Base-by-base conservation (phyloP, 2,888 invertebrate species). In the Eilema caniola region DNA sequence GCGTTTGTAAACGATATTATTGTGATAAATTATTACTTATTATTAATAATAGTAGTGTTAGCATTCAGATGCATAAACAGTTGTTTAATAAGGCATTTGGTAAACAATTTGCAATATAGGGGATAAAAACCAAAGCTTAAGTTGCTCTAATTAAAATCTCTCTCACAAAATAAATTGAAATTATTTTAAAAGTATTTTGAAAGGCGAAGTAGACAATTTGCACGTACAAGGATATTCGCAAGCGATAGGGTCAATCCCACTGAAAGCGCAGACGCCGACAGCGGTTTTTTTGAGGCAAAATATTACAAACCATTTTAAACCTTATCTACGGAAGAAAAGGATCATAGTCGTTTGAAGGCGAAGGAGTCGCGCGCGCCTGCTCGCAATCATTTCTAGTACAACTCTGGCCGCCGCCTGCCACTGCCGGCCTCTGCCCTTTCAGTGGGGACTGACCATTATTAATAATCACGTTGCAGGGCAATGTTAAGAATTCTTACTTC, bases 1-100 rank as follows among this genome's bases (percentile, higher is more conserved):
- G 67, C 60, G 37, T 66, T n/a, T 70, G 56, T 69, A 73, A 73
- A 71, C 65, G 71, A 73, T 72, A 78, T 75, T 71, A 82, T 82
- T 85, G 85, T 86, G 85, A 85, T 84, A 81, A 83, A 74, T 79
- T 75, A 77, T 76, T 79, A 66, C 74, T 67, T 67, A 73, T 72
- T 47, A 73, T 33, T 53, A n/a, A 66, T 72, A 61, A 70, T 23
- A 60, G 59, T 67, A 69, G 64, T 65, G 53, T 64, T 64, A 65
- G 61, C 62, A n/a, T 59, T 62, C 47, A 57, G 61, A 47, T 57
- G 66, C 16, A 20, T 61, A 56, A 69, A 61, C 57, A 31, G 33
- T 66, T 69, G 65, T 41, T 60, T 53, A 24, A 31, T 64, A 62
- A 56, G 53, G 56, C 37, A 16, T 68, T 62, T 70, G 66, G 68